Evolutionary conservation across 2,113 vertebrate genomes (phyloP).

Genomic region (Salvelinus fontinalis): DNA sequence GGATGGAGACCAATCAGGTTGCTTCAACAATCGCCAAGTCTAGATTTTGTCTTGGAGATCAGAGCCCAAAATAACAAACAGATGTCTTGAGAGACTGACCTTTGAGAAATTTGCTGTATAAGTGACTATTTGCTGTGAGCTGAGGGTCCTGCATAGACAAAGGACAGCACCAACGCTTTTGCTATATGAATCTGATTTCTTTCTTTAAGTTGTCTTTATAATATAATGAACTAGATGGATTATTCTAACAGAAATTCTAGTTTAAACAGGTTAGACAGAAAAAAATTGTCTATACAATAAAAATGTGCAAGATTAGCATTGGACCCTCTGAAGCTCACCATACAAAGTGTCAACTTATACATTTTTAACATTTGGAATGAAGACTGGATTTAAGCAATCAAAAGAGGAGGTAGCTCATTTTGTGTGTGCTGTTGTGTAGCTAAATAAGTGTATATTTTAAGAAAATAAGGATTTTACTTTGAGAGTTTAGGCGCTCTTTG

Average conservation of each 20-base stretch:
- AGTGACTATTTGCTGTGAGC: slow-evolving; percentile 10
- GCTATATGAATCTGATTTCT: neutral
- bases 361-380: neutral
- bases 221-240: slow-evolving; percentile 4
- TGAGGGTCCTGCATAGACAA: slow-evolving; percentile 18
- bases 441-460: neutral
- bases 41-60: slow-evolving; percentile 52
- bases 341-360: neutral
- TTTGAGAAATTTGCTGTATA: slow-evolving; percentile 8
- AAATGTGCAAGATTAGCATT: neutral
- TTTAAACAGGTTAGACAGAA: neutral
- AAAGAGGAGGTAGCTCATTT: neutral
- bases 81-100: slow-evolving; percentile 16
- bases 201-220: slow-evolving; percentile 9
- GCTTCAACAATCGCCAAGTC: slow-evolving; percentile 99
- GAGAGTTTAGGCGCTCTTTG: slow-evolving; percentile 65
- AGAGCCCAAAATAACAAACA: slow-evolving; percentile 29
- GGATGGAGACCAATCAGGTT: slow-evolving; percentile 99
- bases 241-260: slow-evolving; percentile 14
- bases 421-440: neutral
- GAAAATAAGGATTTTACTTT: neutral
- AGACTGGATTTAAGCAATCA: neutral
- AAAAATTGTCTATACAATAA: too few relatives aligned
- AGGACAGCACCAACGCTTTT: neutral
- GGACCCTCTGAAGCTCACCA: neutral